Percentiles rank a stretch among this genome's conserved stretches.
These are phyloP conservation scores for Macroramphosus scolopax DNA, from an alignment of 2,797 vertebrate species.

Conservation along the genomic window DNA sequence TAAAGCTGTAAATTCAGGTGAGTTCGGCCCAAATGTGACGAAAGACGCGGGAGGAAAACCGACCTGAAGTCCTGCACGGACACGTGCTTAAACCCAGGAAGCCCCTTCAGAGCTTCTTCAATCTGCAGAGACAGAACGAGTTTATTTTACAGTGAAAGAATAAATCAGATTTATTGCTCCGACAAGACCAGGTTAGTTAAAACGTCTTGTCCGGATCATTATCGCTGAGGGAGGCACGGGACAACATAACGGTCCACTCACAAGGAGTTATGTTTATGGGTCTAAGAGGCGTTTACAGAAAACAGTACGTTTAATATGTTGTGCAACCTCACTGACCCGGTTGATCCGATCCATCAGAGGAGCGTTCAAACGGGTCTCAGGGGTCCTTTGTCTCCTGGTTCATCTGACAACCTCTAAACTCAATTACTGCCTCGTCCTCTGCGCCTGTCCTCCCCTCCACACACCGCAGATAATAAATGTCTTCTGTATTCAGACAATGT, in stretches of 20 bases:
- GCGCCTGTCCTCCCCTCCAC: no score
- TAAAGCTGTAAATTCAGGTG: no score
- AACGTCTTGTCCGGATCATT: slow-evolving; percentile 4
- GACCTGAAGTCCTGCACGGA: slow-evolving; percentile 88
- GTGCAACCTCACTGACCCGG: slow-evolving; percentile 12
- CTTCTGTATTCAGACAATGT: no score
- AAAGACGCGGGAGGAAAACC: slow-evolving; percentile 25
- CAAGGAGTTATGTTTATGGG: slow-evolving; percentile 17
- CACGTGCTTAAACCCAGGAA: slow-evolving; percentile 88
- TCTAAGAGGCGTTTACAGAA: slow-evolving; percentile 1
- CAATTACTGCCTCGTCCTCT: no score
- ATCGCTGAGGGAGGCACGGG: slow-evolving; percentile 3
- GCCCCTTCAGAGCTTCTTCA: slow-evolving; percentile 79
- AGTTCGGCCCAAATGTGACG: neutral
- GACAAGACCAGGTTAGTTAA: slow-evolving; percentile 7
- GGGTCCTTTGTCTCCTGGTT: slow-evolving; percentile 4
- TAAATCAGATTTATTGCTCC: slow-evolving; percentile 9
- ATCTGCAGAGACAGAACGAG: slow-evolving; percentile 76
- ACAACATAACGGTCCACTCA: slow-evolving; percentile 2
- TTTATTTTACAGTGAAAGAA: no score
- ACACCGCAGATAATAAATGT: no score
- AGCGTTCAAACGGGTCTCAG: slow-evolving; percentile 3
- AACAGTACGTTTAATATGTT: no score
- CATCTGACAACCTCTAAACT: no score
- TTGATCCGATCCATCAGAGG: slow-evolving; percentile 28